Evolutionary conservation across 2,797 vertebrate species (phyloP), one percentile per base, ranked within the genome.

Genomic region (Molossus alvarezi): DNA sequence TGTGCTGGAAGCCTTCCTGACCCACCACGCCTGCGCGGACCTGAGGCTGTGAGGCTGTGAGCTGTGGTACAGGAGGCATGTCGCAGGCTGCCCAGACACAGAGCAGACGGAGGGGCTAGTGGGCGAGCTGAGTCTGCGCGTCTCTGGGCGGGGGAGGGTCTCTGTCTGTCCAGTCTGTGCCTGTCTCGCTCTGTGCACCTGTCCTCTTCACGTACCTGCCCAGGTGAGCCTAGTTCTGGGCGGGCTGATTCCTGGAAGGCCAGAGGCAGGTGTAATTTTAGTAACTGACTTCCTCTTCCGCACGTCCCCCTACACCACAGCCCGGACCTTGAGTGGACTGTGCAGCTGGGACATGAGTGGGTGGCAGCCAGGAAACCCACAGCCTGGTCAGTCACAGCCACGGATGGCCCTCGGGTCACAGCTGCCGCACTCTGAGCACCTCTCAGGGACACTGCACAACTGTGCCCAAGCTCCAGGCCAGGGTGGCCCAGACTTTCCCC

Each of bases 151-250:
- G 33, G 33, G 33, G 33, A 33, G 51, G 13, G 4, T 29, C 25
- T 91, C 55, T 17, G 0, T 8, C 18, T 72, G 55, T 18, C 65
- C n/a, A 33, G 65, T n/a, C n/a, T 13, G 98, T 98, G 98, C 96
- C 95, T 98, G 96, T 96, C 98, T 98, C 97, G 98, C 98, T 97
- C 97, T 25, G 53, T 33, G 98, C 97, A 98, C 98, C 98, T 98
- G 98, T 97, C 97, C 98, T 97, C 98, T 98, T 96, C 88, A 97
- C 97, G 98, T 98, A 98, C 98, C 94, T 98, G 98, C 98, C 98
- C 98, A 97, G 97, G 98, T 76, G 23, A 80, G 75, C 65, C 29
- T 33, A 1, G 23, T 33, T 33, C 27, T 55, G 60, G 55, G 88
- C 1, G 6, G 23, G 29, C 1, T 1, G 1, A 2, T 62, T 41